Conservation (phyloP, 2,797 vertebrate genomes). For the Pristis pectinata region DNA sequence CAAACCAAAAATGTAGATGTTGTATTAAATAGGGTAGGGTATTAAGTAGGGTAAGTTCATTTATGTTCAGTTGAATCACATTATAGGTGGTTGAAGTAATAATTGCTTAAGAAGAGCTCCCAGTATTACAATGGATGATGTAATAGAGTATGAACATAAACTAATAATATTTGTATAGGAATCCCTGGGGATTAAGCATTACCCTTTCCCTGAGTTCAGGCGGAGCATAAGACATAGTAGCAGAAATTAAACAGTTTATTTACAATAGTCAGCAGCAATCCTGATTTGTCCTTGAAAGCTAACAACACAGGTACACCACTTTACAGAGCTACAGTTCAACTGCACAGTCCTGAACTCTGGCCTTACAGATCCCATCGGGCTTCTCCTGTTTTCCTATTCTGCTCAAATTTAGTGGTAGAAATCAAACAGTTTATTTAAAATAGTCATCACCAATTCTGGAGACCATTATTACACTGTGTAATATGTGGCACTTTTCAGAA, state of each 20-base stretch:
- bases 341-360: not conserved
- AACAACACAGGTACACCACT: not conserved
- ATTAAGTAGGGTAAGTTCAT: not conserved
- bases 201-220: conserved; percentile 4
- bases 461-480: not conserved
- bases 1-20: not conserved
- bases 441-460: conserved; percentile 5
- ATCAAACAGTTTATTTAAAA: conserved; percentile 21
- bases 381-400: conserved; percentile 6
- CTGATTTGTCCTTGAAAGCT: conserved; percentile 3
- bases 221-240: conserved; percentile 1
- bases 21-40: not conserved
- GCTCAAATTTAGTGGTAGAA: not conserved
- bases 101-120: not conserved
- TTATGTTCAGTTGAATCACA: not conserved
- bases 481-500: not conserved
- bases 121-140: not conserved
- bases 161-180: conserved; percentile 12
- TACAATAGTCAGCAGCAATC: conserved; percentile 9
- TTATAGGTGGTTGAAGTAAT: not conserved
- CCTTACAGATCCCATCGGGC: not conserved
- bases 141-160: conserved; percentile 22
- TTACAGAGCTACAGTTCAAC: conserved; percentile 21
- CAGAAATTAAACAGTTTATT: conserved; percentile 31
- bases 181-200: conserved; percentile 11